Base-by-base conservation (phyloP, 2,888 invertebrate genomes). In the Sepioteuthis lessoniana region DNA sequence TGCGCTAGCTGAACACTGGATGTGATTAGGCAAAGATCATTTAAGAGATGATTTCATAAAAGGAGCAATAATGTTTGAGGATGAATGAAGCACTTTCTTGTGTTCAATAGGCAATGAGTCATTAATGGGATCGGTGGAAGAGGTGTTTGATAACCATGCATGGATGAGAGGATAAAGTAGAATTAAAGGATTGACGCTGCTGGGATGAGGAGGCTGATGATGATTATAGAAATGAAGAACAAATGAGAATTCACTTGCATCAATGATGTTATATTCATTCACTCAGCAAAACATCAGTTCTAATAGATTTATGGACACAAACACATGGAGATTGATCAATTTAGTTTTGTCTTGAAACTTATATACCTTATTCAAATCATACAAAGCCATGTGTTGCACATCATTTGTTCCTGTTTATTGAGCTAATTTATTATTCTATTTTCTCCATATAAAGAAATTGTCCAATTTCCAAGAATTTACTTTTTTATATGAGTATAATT, bases 31-130 rank as follows among this genome's bases (percentile, higher is more conserved):
- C n/a, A 16, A n/a, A 76, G n/a, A 76, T n/a, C 76, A 76, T 76
- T 76, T 76, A n/a, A 76, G n/a, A 76, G 76, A 76, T 76, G 76
- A 76, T 76, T 76, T 76, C n/a, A 76, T 76, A 76, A 16, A 76
- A 76, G 55, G 16, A 76, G 16, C 13, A n/a, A 76, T 76, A 76
- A 76, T 13, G 76, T 76, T 76, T 35, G 16, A 76, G 35, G 76
- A 76, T n/a, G n/a, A 76, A 76, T n/a, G 13, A 76, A 76, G 76
- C n/a, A 76, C 76, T 76, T 76, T 76, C 76, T 76, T 76, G 13
- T 76, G 76, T 76, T 76, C 76, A 76, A 76, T 76, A 76, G n/a
- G n/a, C 76, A 76, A 76, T 76, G 76, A 76, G n/a, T 76, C 76
- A 76, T n/a, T 76, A 76, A 76, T 76, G n/a, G 76, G 76, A 76